These are phyloP conservation scores for Danio kyathit DNA, from an alignment of 2,797 vertebrate genomes.

Conservation along the genomic window DNA sequence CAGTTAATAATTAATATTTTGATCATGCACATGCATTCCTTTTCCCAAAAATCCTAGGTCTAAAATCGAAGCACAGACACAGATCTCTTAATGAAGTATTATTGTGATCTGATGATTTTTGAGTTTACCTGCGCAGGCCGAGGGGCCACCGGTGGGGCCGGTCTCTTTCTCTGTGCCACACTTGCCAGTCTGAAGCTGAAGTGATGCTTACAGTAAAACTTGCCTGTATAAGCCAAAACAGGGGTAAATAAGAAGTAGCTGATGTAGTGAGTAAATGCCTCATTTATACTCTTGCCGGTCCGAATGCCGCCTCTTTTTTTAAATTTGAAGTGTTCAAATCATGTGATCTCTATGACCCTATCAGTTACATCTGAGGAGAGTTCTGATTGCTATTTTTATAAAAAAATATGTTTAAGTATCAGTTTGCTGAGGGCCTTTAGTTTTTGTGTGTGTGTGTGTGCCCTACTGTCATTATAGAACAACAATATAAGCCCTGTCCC, in stretches of 20 bases:
- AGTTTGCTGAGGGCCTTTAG: conserved; percentile 7
- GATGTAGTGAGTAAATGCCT: neutral
- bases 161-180: conserved; percentile 82
- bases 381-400: conserved; percentile 3
- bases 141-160: conserved; percentile 68
- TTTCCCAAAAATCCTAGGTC: no score
- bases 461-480: conserved; percentile 49
- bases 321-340: conserved; percentile 10
- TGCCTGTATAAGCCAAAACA: conserved; percentile 77
- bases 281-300: conserved; percentile 39
- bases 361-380: neutral
- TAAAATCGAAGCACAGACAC: neutral
- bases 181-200: conserved; percentile 81
- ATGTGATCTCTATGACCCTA: conserved; percentile 41
- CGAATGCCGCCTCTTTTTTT: conserved; percentile 56
- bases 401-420: neutral
- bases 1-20: no score
- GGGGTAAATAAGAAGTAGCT: neutral
- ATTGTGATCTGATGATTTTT: conserved; percentile 64
- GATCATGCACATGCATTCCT: no score
- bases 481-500: conserved; percentile 83
- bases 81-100: neutral
- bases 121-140: conserved; percentile 57
- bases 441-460: conserved; percentile 31
- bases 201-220: conserved; percentile 93